Evolutionary conservation across 2,888 invertebrate species (phyloP), one percentile per base, ranked within the genome.

Genomic region (Flexamia atlantica): DNA sequence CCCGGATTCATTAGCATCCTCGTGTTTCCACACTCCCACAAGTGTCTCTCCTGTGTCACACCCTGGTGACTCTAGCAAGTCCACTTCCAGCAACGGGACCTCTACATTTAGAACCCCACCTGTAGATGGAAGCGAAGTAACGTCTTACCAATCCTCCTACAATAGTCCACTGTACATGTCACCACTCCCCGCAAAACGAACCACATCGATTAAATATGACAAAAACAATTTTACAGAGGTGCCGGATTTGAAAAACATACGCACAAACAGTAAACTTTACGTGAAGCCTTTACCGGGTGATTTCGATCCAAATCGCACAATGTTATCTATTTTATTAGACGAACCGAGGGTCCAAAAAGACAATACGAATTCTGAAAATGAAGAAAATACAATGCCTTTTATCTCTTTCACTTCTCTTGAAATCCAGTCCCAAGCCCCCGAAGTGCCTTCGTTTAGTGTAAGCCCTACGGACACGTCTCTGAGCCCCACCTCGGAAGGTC

Each of bases 1-100:
- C 12, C 81, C 81, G 9, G 86, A 86, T 20, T 86, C 87, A 1
- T 84, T 85, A 14, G 84, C 86, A 10, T 85, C 85, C 1, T 82
- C 86, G 30, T 85, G 86, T 53, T 87, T 86, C 80, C 86, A 85
- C 57, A 87, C 87, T 4, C 86, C 86, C 5, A 83, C 85, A 0
- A 85, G 85, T 40, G 80, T 72, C 25, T 72, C 86, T 30, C 84
- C 84, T 0, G 80, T 79, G 0, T 32, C 79, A 36, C 79, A 82
- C 53, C 42, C 36, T 23, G 25, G 64, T 0, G 79, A 74, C 36
- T 72, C 82, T 7, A 76, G 79, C 46, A 68, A 68, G n/a, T 82
- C 82, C 12, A 53, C 53, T 20, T 79, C 79, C 36, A 64, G 64
- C 64, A 64, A 64, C n/a, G 64, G 64, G 25, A 10, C 40, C 3